Evolutionary conservation across 2,888 invertebrate genomes (phyloP), one percentile per base, ranked within the genome.

Genomic region (Elegia similella): DNA sequence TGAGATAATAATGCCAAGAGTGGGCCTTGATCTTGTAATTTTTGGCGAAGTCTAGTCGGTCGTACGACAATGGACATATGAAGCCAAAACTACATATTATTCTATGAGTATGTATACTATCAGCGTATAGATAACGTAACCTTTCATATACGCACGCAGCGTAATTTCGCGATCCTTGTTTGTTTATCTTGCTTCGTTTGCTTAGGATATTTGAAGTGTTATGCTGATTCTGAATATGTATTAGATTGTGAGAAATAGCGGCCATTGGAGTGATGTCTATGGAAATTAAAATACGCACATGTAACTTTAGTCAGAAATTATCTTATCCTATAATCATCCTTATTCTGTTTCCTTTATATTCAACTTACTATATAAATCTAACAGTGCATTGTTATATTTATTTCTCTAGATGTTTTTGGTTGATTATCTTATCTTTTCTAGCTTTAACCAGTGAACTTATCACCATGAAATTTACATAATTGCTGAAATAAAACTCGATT

Each of bases 181-280:
- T 48, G 48, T 32, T 48, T 48, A 30, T 48, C 15, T 48, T 48
- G 30, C 48, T 8, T 15, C 48, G 48, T 48, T 48, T 48, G 15
- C 32, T 48, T 48, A 48, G 48, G 48, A 48, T 48, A 15, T 46
- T 17, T 32, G 30, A 13, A 15, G 2, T 48, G 48, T 32, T 48
- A 48, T 48, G 48, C 32, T 48, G 32, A 32, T 48, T 48, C 15
- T 30, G 29, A 15, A 48, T 32, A n/a, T n/a, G n/a, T n/a, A 48
- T 48, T 13, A 15, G 48, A 48, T 32, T 48, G 30, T 23, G 46
- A 12, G n/a, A 38, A 38, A 38, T 38, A 38, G 38, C 38, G 38
- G 34, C 10, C 12, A 34, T 34, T 38, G 38, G 38, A 38, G 12
- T 38, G 10, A 38, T 38, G 8, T 38, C 38, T 12, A 8, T 38